These are phyloP conservation scores for Seriola rivoliana DNA, from an alignment of 2,113 vertebrate genomes.

Conservation along the genomic window DNA sequence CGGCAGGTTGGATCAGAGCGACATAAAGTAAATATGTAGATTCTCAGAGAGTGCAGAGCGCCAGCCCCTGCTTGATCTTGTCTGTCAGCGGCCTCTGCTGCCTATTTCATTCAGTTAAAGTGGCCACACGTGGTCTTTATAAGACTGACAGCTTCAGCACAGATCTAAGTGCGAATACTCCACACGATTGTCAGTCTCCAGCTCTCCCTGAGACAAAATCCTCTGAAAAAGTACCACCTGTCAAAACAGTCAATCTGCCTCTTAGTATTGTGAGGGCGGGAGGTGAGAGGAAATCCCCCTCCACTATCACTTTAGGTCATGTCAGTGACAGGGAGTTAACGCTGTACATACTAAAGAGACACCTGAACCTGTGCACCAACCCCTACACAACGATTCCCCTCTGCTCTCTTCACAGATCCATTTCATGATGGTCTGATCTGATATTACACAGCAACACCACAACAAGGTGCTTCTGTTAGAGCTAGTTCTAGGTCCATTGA, in stretches of 20 bases:
- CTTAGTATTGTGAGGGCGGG: slow-evolving; percentile 43
- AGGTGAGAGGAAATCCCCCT: slow-evolving; percentile 69
- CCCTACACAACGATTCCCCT: not conserved
- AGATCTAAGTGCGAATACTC: slow-evolving; percentile 37
- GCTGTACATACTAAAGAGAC: slow-evolving; percentile 30
- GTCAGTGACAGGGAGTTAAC: slow-evolving; percentile 41
- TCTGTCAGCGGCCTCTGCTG: slow-evolving; percentile 24
- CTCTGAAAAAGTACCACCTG: slow-evolving; percentile 60
- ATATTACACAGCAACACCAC: not conserved
- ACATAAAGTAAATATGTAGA: slow-evolving; percentile 58
- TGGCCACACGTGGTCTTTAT: slow-evolving; percentile 45
- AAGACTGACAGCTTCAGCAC: slow-evolving; percentile 54
- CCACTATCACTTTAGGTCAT: slow-evolving; percentile 59
- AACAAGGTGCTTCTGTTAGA: not conserved
- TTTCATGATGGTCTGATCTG: not conserved
- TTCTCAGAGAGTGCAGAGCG: slow-evolving; percentile 24
- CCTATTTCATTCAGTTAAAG: slow-evolving; percentile 31
- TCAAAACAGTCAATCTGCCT: slow-evolving; percentile 69
- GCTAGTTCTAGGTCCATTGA: not conserved
- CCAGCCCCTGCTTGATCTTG: slow-evolving; percentile 5
- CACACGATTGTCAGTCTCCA: slow-evolving; percentile 52
- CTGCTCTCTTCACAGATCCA: not conserved
- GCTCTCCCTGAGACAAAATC: slow-evolving; percentile 45
- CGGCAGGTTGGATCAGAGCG: slow-evolving; percentile 34
- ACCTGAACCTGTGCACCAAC: slow-evolving; percentile 2